These are phyloP conservation scores for Diploscapter pachys DNA, from an alignment of 1,140 invertebrate species.

Conservation along the genomic window DNA sequence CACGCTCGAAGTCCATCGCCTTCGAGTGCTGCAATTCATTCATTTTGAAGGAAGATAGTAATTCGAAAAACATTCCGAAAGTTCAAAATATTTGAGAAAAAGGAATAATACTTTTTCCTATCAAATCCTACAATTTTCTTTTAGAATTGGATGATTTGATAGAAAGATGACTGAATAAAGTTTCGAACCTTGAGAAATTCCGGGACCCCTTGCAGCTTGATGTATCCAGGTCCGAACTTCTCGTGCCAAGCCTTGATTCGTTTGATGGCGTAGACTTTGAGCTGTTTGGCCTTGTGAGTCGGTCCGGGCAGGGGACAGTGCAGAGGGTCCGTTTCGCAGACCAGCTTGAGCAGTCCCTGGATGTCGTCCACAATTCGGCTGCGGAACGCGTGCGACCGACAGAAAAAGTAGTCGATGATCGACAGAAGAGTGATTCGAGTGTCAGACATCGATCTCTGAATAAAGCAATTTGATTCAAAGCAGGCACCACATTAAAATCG, in stretches of 20 bases:
- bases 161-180: too few relatives aligned
- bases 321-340: constrained; percentile 3
- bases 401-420: constrained; percentile 1
- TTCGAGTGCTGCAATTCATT: background rate
- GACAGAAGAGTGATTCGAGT: too few relatives aligned
- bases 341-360: constrained; percentile 5
- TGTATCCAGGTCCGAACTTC: constrained; percentile 4
- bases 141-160: too few relatives aligned
- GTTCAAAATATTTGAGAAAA: too few relatives aligned
- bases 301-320: background rate
- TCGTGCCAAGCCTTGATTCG: constrained; percentile 15
- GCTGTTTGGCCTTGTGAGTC: background rate
- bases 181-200: background rate
- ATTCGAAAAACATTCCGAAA: too few relatives aligned
- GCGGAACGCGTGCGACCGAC: background rate
- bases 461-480: too few relatives aligned
- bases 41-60: too few relatives aligned
- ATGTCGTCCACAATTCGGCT: constrained; percentile 1
- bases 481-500: too few relatives aligned
- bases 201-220: background rate
- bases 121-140: too few relatives aligned
- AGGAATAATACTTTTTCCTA: too few relatives aligned
- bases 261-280: constrained; percentile 5
- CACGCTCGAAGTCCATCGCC: constrained; percentile 13
- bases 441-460: too few relatives aligned